Percentiles rank a stretch among this genome's conserved stretches.
Evolutionary conservation across 2,888 invertebrate species (phyloP).

Genomic region (Dasypogon diadema): DNA sequence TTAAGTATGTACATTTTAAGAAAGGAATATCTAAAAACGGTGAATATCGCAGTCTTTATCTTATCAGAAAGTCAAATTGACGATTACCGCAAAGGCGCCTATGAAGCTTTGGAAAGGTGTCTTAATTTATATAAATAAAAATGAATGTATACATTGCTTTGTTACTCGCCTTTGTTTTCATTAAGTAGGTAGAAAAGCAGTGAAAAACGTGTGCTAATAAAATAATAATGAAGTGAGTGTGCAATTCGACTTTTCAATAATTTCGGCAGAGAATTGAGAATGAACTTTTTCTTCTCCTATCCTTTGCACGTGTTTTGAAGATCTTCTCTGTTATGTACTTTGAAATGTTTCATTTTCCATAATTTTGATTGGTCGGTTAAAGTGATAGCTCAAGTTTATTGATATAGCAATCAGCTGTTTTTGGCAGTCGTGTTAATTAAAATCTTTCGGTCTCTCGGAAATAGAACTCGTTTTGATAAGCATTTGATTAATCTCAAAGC

Average conservation of each 20-base stretch:
- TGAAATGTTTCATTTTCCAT: too few relatives aligned
- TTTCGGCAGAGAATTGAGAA: too few relatives aligned
- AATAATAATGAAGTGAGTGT: too few relatives aligned
- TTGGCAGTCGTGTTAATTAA: conserved; percentile 15
- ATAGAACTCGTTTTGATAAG: conserved; percentile 17
- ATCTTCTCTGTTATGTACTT: neutral
- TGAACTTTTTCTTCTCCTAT: too few relatives aligned
- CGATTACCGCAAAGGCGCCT: conserved; percentile 39
- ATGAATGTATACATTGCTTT: neutral
- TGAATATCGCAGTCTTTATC: conserved; percentile 48
- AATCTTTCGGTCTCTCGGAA: neutral
- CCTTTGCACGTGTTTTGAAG: too few relatives aligned
- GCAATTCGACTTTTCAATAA: too few relatives aligned
- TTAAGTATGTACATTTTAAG: conserved; percentile 40
- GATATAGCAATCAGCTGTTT: conserved; percentile 39
- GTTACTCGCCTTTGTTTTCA: neutral
- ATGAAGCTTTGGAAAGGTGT: conserved; percentile 12
- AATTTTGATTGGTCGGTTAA: conserved; percentile 10
- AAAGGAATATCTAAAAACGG: conserved; percentile 23
- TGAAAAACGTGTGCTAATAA: too few relatives aligned
- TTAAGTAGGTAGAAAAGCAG: neutral
- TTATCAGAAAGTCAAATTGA: conserved; percentile 48
- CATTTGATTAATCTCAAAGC: neutral
- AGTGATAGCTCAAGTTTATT: neutral
- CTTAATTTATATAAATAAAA: neutral